These are phyloP conservation scores for Orthonyx spaldingii DNA, from an alignment of 2,113 vertebrate species.

Conservation along the genomic window DNA sequence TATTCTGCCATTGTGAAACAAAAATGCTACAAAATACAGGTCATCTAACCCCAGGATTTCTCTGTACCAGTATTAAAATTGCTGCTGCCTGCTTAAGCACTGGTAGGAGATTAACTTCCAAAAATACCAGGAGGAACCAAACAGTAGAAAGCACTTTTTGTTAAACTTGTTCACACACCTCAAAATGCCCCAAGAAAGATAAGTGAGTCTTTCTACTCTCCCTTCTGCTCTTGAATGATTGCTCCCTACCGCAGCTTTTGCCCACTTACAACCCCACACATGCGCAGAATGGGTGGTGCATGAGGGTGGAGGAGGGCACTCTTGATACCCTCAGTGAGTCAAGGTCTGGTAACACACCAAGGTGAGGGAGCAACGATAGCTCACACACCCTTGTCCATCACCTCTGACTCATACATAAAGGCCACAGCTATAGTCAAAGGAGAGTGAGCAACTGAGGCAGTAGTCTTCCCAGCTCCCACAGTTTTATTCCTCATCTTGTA, in stretches of 20 bases:
- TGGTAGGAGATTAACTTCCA: not conserved
- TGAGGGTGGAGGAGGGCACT: fast-evolving
- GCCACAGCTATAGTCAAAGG: not conserved
- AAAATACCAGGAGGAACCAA: not conserved
- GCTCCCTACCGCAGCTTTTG: not conserved
- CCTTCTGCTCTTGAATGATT: not conserved
- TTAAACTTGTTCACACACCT: not conserved
- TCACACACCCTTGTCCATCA: not conserved
- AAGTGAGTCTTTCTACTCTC: not conserved
- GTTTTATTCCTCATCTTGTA: not conserved
- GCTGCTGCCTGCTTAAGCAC: not conserved
- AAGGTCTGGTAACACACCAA: not conserved
- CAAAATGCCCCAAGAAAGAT: not conserved
- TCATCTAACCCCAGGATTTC: not conserved
- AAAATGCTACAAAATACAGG: not conserved
- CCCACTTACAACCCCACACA: not conserved
- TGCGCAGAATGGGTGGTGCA: not conserved
- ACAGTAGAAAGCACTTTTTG: not conserved
- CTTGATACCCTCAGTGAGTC: fast-evolving
- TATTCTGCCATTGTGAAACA: not conserved
- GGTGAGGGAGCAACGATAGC: not conserved
- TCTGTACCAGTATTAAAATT: not conserved
- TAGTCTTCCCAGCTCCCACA: not conserved
- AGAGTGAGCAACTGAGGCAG: not conserved
- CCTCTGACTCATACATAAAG: not conserved